These are phyloP conservation scores for Noctua janthina DNA, from an alignment of 2,888 invertebrate species.

Conservation along the genomic window DNA sequence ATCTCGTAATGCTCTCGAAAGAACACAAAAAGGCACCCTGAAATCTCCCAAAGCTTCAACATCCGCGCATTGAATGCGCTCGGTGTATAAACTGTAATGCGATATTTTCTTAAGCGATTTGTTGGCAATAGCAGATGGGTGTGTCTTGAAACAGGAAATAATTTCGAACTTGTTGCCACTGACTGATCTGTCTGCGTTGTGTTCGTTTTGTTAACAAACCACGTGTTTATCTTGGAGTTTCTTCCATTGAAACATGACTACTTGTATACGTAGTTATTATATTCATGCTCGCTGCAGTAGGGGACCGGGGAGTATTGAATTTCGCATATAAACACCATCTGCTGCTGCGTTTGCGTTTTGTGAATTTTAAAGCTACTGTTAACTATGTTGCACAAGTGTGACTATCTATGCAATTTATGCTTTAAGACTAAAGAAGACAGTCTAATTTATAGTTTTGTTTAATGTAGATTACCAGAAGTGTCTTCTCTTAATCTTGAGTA, in stretches of 20 bases:
- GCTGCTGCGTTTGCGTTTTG: slow-evolving; percentile 66
- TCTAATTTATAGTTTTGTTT: slow-evolving; percentile 51
- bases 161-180: slow-evolving; percentile 85
- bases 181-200: slow-evolving; percentile 75
- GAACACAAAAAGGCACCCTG: slow-evolving; percentile 81
- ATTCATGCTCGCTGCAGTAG: slow-evolving; percentile 70
- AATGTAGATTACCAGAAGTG: slow-evolving; percentile 43
- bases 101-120: slow-evolving; percentile 88
- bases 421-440: slow-evolving; percentile 29
- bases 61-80: slow-evolving; percentile 80
- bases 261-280: slow-evolving; percentile 78
- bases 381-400: slow-evolving; percentile 57
- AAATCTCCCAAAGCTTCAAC: slow-evolving; percentile 82
- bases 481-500: slow-evolving; percentile 34
- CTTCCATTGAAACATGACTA: slow-evolving; percentile 77
- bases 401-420: slow-evolving; percentile 61
- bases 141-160: slow-evolving; percentile 86
- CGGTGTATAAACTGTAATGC: slow-evolving; percentile 80
- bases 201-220: slow-evolving; percentile 74
- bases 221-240: slow-evolving; percentile 74
- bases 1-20: slow-evolving; percentile 81
- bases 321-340: slow-evolving; percentile 72
- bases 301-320: slow-evolving; percentile 72
- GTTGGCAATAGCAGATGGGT: slow-evolving; percentile 86
- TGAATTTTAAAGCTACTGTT: slow-evolving; percentile 61